Evolutionary conservation across 2,113 vertebrate genomes (phyloP).

Genomic region (Nymphicus hollandicus): DNA sequence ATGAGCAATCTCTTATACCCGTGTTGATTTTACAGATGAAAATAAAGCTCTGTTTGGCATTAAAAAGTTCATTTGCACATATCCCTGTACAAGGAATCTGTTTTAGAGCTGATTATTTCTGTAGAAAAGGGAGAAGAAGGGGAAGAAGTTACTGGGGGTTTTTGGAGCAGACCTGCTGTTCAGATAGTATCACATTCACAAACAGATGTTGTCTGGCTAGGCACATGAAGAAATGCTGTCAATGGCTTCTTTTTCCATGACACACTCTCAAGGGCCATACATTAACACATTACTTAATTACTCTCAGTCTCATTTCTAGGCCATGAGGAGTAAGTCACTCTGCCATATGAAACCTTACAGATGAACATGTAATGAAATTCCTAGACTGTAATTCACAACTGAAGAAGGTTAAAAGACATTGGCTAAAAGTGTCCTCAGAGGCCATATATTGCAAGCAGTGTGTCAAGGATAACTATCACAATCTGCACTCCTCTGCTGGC

Average conservation of each 20-base stretch:
- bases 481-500: neutral
- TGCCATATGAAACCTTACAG: neutral
- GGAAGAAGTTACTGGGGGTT: neutral
- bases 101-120: neutral
- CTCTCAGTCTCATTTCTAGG: neutral
- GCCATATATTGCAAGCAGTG: neutral
- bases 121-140: neutral
- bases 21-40: neutral
- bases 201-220: conserved; percentile 27
- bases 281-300: conserved; percentile 26
- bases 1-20: neutral
- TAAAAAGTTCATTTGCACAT: neutral
- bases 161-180: conserved; percentile 3
- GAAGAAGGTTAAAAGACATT: neutral
- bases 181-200: conserved; percentile 5
- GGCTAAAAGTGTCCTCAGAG: neutral
- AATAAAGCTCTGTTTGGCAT: neutral
- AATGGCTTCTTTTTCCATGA: neutral
- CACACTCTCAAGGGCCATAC: neutral
- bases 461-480: neutral
- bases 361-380: neutral
- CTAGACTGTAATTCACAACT: neutral
- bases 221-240: conserved; percentile 5
- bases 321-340: neutral
- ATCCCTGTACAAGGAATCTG: neutral